Conservation (phyloP, 1,140 invertebrate genomes). For the Protaetia brevitarsis region DNA sequence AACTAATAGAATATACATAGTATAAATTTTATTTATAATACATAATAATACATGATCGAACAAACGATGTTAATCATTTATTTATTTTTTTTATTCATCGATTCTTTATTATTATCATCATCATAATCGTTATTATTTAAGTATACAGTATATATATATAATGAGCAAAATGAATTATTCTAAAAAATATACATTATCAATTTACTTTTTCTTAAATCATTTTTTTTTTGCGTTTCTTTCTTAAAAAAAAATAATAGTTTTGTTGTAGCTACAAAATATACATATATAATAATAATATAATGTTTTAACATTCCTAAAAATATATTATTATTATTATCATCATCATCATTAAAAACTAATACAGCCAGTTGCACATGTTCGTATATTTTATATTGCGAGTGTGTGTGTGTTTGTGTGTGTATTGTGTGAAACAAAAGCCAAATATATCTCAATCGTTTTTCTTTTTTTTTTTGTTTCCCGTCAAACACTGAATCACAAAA, state of each 20-base stretch:
- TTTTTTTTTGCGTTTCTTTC: too few species aligned
- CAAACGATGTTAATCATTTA: too few species aligned
- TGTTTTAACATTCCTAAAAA: slow-evolving; percentile 9
- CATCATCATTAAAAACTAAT: slow-evolving; percentile 18
- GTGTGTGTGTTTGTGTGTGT: slow-evolving; percentile 4
- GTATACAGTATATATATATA: slow-evolving; percentile 10
- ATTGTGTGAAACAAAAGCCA: background rate
- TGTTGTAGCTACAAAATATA: slow-evolving; percentile 15
- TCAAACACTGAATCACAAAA: too few species aligned
- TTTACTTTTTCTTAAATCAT: too few species aligned
- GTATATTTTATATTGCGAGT: too few species aligned
- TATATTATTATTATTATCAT: too few species aligned
- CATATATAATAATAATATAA: slow-evolving; percentile 19
- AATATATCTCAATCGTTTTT: background rate
- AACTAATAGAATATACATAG: background rate
- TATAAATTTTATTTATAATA: slow-evolving; percentile 19
- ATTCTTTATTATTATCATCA: background rate
- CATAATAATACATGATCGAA: slow-evolving; percentile 1
- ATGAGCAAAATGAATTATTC: slow-evolving; percentile 4
- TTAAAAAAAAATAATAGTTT: slow-evolving; percentile 15
- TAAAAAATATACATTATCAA: slow-evolving; percentile 17
- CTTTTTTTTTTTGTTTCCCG: background rate
- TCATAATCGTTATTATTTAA: background rate
- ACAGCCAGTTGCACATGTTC: slow-evolving; percentile 3
- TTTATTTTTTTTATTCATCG: background rate